These are phyloP conservation scores for Andrena bicolor DNA, from an alignment of 2,888 invertebrate genomes.

Conservation along the genomic window DNA sequence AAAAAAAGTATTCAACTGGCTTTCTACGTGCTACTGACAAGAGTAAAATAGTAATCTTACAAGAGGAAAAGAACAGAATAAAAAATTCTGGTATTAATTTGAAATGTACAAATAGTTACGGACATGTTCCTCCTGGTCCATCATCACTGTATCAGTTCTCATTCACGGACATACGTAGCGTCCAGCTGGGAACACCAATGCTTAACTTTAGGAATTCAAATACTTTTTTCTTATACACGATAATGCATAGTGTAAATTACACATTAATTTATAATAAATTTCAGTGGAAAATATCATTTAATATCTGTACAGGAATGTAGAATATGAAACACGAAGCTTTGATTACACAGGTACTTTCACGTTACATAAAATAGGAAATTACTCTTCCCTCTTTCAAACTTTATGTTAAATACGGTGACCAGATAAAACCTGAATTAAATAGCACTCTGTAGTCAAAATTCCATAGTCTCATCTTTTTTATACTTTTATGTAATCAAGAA, in stretches of 20 bases:
- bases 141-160: constrained; percentile 73
- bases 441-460: not conserved
- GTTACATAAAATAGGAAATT: no score
- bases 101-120: constrained; percentile 58
- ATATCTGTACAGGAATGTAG: not conserved
- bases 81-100: constrained; percentile 40
- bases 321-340: not conserved
- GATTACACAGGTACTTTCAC: no score
- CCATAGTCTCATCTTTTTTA: not conserved
- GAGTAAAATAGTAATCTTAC: constrained; percentile 32
- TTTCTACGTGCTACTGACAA: constrained; percentile 10
- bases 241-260: not conserved
- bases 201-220: constrained; percentile 30
- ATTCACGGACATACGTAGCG: constrained; percentile 69
- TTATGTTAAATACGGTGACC: not conserved
- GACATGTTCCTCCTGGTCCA: constrained; percentile 78
- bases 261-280: not conserved
- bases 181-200: constrained; percentile 75
- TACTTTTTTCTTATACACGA: not conserved
- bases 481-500: constrained; percentile 11
- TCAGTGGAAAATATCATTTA: not conserved
- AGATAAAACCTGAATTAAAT: not conserved
- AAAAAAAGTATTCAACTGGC: constrained; percentile 1
- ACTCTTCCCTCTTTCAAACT: not conserved
- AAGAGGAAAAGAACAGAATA: constrained; percentile 32